Evolutionary conservation across 2,797 vertebrate genomes (phyloP).

Genomic region (Siniperca obscura): DNA sequence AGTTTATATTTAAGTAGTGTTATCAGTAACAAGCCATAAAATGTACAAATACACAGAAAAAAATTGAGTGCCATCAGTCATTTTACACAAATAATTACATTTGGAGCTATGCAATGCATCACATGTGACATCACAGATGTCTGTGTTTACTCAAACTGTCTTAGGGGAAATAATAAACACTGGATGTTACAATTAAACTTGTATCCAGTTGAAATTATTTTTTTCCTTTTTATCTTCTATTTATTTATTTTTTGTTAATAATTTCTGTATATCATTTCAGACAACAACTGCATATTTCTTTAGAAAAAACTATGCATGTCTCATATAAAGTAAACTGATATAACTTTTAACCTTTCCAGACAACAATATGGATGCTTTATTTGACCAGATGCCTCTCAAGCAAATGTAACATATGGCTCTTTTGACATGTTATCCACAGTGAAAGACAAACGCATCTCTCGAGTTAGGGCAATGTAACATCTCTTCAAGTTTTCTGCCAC

Average conservation of each 20-base stretch:
- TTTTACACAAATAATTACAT: conserved; percentile 22
- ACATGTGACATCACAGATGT: conserved; percentile 27
- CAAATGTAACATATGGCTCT: conserved; percentile 1
- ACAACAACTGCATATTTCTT: neutral
- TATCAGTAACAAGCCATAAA: conserved; percentile 24
- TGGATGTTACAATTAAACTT: conserved; percentile 15
- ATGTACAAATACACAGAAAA: neutral
- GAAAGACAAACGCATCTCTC: conserved; percentile 9
- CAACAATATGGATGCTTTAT: conserved; percentile 4
- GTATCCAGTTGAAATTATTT: neutral
- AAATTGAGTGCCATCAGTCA: conserved; percentile 17
- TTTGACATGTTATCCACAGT: neutral
- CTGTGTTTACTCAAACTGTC: conserved; percentile 28
- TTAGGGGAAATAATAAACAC: neutral
- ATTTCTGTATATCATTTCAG: neutral
- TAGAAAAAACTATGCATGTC: neutral
- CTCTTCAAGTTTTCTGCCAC: conserved; percentile 24
- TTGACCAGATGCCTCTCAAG: conserved; percentile 14
- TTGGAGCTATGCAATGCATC: conserved; percentile 23
- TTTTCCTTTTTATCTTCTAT: neutral
- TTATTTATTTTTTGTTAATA: neutral
- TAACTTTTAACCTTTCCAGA: neutral
- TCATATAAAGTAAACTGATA: neutral
- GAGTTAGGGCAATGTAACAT: neutral
- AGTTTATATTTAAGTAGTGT: conserved; percentile 16